Evolutionary conservation across 2,888 invertebrate species (phyloP).

Genomic region (Cephalotes varians): DNA sequence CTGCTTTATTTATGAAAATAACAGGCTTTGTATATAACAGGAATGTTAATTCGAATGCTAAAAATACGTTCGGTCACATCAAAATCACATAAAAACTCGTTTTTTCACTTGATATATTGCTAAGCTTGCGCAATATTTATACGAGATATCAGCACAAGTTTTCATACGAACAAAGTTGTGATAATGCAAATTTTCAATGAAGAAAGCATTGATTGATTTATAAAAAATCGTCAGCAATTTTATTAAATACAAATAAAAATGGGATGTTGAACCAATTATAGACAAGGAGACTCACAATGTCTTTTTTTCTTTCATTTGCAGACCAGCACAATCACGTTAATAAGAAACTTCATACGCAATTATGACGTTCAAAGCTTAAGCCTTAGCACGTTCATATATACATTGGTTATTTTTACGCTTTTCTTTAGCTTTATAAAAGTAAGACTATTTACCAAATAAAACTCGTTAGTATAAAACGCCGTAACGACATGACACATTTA

Average conservation of each 20-base stretch:
- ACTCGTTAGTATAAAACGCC: constrained; percentile 81
- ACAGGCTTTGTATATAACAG: neutral
- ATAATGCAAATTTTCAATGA: constrained; percentile 23
- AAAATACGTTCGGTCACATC: neutral
- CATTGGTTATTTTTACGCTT: constrained; percentile 72
- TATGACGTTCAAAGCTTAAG: constrained; percentile 78
- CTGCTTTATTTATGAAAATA: neutral
- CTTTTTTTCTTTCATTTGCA: constrained; percentile 53
- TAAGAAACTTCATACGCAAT: constrained; percentile 78
- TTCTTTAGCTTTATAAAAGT: constrained; percentile 80
- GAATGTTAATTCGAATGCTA: constrained; percentile 25
- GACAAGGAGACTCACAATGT: constrained; percentile 34
- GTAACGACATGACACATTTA: constrained; percentile 70
- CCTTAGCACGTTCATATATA: constrained; percentile 78
- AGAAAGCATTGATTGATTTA: constrained; percentile 19
- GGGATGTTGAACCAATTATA: constrained; percentile 43
- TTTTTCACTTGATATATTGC: constrained; percentile 2
- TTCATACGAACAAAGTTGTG: constrained; percentile 2
- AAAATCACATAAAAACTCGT: constrained; percentile 16
- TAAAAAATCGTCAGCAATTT: constrained; percentile 48
- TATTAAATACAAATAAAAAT: constrained; percentile 53
- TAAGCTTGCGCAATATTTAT: neutral
- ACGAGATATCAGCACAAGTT: constrained; percentile 18
- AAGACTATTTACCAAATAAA: constrained; percentile 81
- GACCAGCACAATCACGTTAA: constrained; percentile 76